Evolutionary conservation across 2,888 invertebrate genomes (phyloP).

Genomic region (Drosophila percnosoma): DNA sequence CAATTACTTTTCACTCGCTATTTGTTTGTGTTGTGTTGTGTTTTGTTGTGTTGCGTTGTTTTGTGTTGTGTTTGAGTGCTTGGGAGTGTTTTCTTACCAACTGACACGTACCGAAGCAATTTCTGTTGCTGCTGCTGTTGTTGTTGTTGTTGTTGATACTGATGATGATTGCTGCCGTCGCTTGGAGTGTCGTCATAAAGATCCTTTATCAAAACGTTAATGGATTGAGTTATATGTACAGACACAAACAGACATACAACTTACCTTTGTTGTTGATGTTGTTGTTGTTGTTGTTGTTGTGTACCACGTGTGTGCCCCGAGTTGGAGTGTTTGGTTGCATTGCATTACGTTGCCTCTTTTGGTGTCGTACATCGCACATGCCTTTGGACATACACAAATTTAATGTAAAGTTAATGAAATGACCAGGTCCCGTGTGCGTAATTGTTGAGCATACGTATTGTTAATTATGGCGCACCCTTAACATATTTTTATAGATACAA

Average conservation of each 20-base stretch:
- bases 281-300: conserved; percentile 20
- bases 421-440: conserved; percentile 49
- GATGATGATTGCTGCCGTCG: conserved; percentile 78
- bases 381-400: conserved; percentile 8
- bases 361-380: conserved; percentile 35
- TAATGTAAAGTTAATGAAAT: conserved; percentile 73
- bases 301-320: conserved; percentile 43
- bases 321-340: conserved; percentile 34
- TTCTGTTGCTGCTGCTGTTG: conserved; percentile 26
- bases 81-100: conserved; percentile 51
- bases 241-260: not conserved
- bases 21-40: conserved; percentile 6
- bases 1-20: conserved; percentile 77
- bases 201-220: conserved; percentile 82
- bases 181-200: conserved; percentile 82
- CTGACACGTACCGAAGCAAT: conserved; percentile 74
- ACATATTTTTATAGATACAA: conserved; percentile 26
- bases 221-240: conserved; percentile 78
- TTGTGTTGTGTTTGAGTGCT: conserved; percentile 27
- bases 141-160: conserved; percentile 53
- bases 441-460: conserved; percentile 61
- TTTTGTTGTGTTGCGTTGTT: not conserved
- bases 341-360: conserved; percentile 18
- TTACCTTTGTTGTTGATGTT: conserved; percentile 12
- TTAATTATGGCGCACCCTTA: conserved; percentile 78